Evolutionary conservation across 2,113 vertebrate genomes (phyloP).

Genomic region (Isurus oxyrinchus): DNA sequence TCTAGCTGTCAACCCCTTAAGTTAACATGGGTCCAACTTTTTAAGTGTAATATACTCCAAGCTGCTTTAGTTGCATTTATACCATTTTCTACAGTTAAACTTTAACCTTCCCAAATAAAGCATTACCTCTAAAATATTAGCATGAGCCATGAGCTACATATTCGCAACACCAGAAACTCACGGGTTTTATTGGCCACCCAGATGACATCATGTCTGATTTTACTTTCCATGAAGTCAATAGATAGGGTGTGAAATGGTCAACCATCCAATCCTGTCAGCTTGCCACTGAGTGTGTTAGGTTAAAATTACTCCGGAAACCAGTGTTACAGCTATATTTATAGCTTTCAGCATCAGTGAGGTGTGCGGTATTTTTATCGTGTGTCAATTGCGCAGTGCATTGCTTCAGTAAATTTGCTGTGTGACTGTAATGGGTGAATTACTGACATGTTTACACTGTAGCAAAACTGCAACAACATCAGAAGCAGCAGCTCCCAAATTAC

Average conservation of each 20-base stretch:
- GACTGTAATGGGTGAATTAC: background rate
- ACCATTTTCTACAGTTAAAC: no score
- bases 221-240: constrained; percentile 3
- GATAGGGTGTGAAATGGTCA: background rate
- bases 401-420: background rate
- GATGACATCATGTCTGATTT: background rate
- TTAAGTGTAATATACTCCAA: no score
- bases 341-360: background rate
- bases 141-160: no score
- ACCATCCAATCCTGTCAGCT: background rate
- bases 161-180: background rate
- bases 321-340: background rate
- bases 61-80: no score
- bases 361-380: background rate
- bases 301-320: background rate
- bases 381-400: background rate
- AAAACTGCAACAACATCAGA: background rate
- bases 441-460: background rate
- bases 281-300: background rate
- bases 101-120: no score
- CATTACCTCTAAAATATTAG: no score
- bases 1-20: no score
- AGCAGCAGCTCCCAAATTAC: background rate
- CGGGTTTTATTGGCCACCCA: background rate
- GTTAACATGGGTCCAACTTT: no score